Percentiles rank a stretch among this genome's conserved stretches.
Conservation (phyloP, 2,888 invertebrate species). For the Endomychus coccineus region DNA sequence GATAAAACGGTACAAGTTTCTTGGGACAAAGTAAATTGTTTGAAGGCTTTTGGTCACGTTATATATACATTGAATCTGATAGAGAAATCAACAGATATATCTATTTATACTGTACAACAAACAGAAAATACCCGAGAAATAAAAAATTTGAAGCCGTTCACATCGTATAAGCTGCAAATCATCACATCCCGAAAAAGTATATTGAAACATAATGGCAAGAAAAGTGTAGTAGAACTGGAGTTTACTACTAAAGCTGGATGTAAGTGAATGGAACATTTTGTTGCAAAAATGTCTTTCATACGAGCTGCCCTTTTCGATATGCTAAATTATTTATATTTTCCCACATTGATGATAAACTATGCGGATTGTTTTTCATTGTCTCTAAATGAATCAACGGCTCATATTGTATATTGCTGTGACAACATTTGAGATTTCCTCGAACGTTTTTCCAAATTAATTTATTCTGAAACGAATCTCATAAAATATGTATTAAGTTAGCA, state of each 20-base stretch:
- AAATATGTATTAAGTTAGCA: too few relatives aligned
- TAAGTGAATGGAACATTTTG: constrained; percentile 20
- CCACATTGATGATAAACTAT: too few relatives aligned
- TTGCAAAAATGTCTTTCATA: too few relatives aligned
- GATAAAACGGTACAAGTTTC: constrained; percentile 28
- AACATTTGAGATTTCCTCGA: too few relatives aligned
- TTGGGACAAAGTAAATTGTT: constrained; percentile 34
- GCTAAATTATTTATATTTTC: too few relatives aligned
- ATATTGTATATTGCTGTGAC: too few relatives aligned
- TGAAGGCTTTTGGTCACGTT: constrained; percentile 29
- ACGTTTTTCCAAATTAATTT: too few relatives aligned
- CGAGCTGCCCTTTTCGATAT: too few relatives aligned
- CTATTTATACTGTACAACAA: constrained; percentile 21
- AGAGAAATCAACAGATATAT: constrained; percentile 22
- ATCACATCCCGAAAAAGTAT: constrained; percentile 27
- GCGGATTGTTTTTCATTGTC: too few relatives aligned
- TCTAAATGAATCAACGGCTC: too few relatives aligned
- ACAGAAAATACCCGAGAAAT: constrained; percentile 27
- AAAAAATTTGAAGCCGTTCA: constrained; percentile 30
- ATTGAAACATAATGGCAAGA: constrained; percentile 22
- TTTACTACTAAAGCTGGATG: constrained; percentile 35
- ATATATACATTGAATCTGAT: constrained; percentile 28
- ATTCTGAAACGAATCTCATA: too few relatives aligned
- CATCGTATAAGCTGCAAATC: constrained; percentile 31
- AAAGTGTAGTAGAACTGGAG: constrained; percentile 17